Conservation (phyloP, 2,888 invertebrate species). For the Drosophila greeni region DNA sequence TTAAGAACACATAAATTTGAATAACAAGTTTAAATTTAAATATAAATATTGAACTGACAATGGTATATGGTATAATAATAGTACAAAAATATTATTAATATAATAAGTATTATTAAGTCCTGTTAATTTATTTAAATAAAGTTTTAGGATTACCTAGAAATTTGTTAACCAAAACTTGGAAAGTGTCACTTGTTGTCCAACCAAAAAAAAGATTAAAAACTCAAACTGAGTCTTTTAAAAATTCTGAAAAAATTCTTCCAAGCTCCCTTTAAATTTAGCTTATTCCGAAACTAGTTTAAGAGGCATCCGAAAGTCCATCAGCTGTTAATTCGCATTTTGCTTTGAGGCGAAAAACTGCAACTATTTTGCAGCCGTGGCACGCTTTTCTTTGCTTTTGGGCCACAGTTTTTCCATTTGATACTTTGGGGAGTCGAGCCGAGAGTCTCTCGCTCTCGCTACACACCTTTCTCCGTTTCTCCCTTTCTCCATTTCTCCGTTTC, state of each 20-base stretch:
- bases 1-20: no score
- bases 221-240: background rate
- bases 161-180: background rate
- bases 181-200: no score
- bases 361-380: slow-evolving; percentile 61
- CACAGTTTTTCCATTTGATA: slow-evolving; percentile 69
- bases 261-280: rapidly evolving
- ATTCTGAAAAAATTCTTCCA: background rate
- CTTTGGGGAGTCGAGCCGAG: slow-evolving; percentile 63
- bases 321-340: slow-evolving; percentile 1
- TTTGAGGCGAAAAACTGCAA: slow-evolving; percentile 56
- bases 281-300: background rate
- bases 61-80: no score
- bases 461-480: background rate
- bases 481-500: background rate
- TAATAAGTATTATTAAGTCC: no score
- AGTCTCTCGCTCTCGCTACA: background rate
- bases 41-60: no score
- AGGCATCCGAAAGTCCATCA: slow-evolving; percentile 11
- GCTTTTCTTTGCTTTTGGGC: slow-evolving; percentile 60
- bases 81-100: no score
- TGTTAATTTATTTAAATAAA: no score
- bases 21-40: no score
- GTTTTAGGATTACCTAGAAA: background rate
- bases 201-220: background rate